These are phyloP conservation scores for Mesoligia furuncula DNA, from an alignment of 2,888 invertebrate genomes.

Conservation along the genomic window DNA sequence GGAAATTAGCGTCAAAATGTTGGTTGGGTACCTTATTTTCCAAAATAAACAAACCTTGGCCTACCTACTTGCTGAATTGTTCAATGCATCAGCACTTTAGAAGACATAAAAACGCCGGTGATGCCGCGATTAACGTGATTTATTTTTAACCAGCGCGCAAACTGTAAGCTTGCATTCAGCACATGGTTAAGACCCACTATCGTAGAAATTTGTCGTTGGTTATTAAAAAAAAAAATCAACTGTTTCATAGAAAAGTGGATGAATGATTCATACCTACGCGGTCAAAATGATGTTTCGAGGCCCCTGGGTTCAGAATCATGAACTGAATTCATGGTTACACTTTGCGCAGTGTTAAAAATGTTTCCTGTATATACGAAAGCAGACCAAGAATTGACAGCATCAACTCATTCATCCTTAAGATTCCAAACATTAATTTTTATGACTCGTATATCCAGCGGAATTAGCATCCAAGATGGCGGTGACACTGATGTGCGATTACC, in stretches of 20 bases:
- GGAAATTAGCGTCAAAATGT: too few relatives aligned
- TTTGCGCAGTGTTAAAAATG: too few relatives aligned
- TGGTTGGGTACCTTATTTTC: background rate
- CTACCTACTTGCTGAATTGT: background rate
- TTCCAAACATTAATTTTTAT: constrained; percentile 7
- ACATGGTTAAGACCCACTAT: too few relatives aligned
- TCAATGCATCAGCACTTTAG: background rate
- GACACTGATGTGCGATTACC: constrained; percentile 33
- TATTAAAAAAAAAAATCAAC: too few relatives aligned
- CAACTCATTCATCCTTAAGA: background rate
- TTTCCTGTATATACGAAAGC: background rate
- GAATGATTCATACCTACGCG: too few relatives aligned
- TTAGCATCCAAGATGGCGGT: constrained; percentile 44
- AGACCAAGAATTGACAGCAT: background rate
- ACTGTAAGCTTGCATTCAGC: too few relatives aligned
- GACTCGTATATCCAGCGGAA: constrained; percentile 16
- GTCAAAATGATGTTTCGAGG: too few relatives aligned
- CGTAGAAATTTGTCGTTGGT: too few relatives aligned
- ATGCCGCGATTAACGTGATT: background rate
- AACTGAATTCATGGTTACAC: too few relatives aligned
- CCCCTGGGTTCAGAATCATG: too few relatives aligned
- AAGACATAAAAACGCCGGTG: background rate
- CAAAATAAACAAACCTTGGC: background rate
- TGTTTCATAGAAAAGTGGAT: too few relatives aligned
- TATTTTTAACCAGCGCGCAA: too few relatives aligned